Evolutionary conservation across 2,888 invertebrate species (phyloP).

Genomic region (Sericinus montela): DNA sequence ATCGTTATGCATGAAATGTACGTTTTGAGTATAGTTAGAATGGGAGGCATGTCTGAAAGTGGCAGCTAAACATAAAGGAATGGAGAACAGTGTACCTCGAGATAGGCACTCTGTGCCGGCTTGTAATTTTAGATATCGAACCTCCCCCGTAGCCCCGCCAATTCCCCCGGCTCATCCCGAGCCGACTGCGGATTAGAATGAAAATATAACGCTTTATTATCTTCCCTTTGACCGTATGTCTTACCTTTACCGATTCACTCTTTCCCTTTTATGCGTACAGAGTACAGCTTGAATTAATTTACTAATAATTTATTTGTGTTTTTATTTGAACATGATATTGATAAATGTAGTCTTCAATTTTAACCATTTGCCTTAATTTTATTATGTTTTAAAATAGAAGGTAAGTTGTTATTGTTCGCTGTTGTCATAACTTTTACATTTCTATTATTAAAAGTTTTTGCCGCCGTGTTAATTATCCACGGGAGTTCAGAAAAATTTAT

Average conservation of each 20-base stretch:
- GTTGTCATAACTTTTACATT: too few species aligned
- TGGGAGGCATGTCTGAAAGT: slow-evolving; percentile 63
- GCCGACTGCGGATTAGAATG: slow-evolving; percentile 67
- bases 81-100: slow-evolving; percentile 57
- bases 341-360: too few species aligned
- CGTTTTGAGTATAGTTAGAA: slow-evolving; percentile 62
- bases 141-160: slow-evolving; percentile 45
- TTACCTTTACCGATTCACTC: slow-evolving; percentile 54
- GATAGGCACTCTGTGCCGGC: slow-evolving; percentile 70
- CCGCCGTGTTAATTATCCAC: too few species aligned
- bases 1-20: slow-evolving; percentile 53
- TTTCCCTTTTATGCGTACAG: slow-evolving; percentile 38
- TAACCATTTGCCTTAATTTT: too few species aligned
- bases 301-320: slow-evolving; percentile 1
- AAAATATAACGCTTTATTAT: slow-evolving; percentile 75
- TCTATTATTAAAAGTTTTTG: too few species aligned
- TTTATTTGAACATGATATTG: not conserved
- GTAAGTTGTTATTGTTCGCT: too few species aligned
- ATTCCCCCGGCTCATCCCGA: slow-evolving; percentile 52
- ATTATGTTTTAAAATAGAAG: too few species aligned
- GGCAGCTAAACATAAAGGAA: slow-evolving; percentile 71
- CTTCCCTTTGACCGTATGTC: slow-evolving; percentile 71
- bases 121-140: slow-evolving; percentile 77
- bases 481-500: too few species aligned
- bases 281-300: slow-evolving; percentile 1